A percentile compares a stretch with the other conserved stretches of the same genome.
These are phyloP conservation scores for Clostera curtula DNA, from an alignment of 2,888 invertebrate species.

Conservation along the genomic window DNA sequence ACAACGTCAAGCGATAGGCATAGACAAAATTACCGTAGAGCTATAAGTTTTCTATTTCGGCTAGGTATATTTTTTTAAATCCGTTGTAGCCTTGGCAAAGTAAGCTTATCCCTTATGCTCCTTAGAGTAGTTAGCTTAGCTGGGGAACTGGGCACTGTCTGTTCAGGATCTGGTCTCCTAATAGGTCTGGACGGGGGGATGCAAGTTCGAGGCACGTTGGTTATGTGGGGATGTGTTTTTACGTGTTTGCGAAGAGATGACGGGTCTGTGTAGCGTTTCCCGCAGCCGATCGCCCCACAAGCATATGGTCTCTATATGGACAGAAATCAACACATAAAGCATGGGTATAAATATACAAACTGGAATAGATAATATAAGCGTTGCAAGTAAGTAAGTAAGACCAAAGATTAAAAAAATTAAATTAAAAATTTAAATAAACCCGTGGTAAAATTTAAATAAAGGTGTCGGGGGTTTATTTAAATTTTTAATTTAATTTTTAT, in stretches of 20 bases:
- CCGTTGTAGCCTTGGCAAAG: slow-evolving; percentile 53
- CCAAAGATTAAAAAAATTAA: too few species aligned
- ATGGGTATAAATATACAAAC: too few species aligned
- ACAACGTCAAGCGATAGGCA: too few species aligned
- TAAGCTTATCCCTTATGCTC: slow-evolving; percentile 60
- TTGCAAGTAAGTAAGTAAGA: too few species aligned
- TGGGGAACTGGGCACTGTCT: slow-evolving; percentile 58
- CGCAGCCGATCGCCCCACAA: slow-evolving; percentile 90
- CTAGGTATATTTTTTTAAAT: not conserved
- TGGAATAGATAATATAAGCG: too few species aligned
- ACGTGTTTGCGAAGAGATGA: slow-evolving; percentile 95
- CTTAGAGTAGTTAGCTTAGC: slow-evolving; percentile 58
- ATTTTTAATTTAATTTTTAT: too few species aligned
- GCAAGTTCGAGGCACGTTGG: slow-evolving; percentile 53
- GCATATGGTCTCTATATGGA: slow-evolving; percentile 94
- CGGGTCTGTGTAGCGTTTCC: slow-evolving; percentile 95
- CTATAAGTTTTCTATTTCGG: not conserved
- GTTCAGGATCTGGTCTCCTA: slow-evolving; percentile 45
- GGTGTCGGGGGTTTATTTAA: too few species aligned
- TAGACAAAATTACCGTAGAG: not conserved
- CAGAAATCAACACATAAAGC: too few species aligned
- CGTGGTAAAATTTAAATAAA: too few species aligned
- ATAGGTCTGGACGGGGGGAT: slow-evolving; percentile 47
- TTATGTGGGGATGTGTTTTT: slow-evolving; percentile 81
- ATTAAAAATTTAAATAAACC: too few species aligned